Evolutionary conservation across 1,140 invertebrate genomes (phyloP).

Genomic region (Coenobita brevimanus): DNA sequence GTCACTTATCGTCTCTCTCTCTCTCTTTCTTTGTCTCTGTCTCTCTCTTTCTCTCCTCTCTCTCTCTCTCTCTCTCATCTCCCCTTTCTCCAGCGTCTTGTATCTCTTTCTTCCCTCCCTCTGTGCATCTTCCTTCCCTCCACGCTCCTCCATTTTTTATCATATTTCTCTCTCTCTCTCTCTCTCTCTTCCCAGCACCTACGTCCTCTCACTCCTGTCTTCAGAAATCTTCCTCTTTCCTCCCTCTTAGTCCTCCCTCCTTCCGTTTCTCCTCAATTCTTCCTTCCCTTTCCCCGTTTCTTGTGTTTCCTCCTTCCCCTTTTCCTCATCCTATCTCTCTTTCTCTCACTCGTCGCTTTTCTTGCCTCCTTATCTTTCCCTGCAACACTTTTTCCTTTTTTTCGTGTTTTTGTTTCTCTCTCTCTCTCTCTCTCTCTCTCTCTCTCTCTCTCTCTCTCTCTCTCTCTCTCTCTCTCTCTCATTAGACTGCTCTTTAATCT

Average conservation of each 20-base stretch:
- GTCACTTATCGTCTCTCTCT: background rate
- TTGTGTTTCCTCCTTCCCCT: no score
- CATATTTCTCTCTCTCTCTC: background rate
- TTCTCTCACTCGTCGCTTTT: background rate
- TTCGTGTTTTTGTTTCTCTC: background rate
- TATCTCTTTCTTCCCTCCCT: background rate
- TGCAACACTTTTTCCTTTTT: background rate
- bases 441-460: background rate
- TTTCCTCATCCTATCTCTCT: background rate
- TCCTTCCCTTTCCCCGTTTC: background rate
- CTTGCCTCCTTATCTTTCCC: background rate
- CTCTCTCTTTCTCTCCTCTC: constrained; percentile 16
- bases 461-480: background rate
- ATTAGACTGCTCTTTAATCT: background rate
- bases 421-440: background rate
- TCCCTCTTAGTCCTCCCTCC: background rate
- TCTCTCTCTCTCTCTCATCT: background rate
- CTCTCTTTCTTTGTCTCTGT: constrained; percentile 31
- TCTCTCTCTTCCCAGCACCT: background rate
- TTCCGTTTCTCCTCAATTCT: background rate
- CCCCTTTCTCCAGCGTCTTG: background rate
- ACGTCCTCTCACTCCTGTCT: background rate
- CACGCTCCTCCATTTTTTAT: background rate
- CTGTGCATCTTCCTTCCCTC: background rate
- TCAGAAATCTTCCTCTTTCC: background rate